Evolutionary conservation across 2,888 invertebrate genomes (phyloP).

Genomic region (Spodoptera littoralis): DNA sequence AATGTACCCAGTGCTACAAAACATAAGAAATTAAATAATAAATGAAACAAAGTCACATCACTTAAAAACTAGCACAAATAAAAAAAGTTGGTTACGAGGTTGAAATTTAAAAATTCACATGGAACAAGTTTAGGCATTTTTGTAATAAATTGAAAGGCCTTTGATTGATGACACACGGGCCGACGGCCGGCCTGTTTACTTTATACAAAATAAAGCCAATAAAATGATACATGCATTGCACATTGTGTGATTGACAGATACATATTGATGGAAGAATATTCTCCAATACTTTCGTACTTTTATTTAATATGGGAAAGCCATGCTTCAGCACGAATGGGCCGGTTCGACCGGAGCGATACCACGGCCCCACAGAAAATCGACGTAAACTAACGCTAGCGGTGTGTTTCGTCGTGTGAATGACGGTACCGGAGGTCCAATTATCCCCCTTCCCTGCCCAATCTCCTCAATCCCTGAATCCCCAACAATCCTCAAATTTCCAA

Average conservation of each 20-base stretch:
- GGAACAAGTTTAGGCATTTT: slow-evolving; percentile 68
- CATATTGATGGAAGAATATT: slow-evolving; percentile 52
- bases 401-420: too few species aligned
- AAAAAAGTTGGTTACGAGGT: slow-evolving; percentile 26
- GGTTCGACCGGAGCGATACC: too few species aligned
- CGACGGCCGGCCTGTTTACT: slow-evolving; percentile 48
- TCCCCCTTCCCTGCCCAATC: too few species aligned
- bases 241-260: slow-evolving; percentile 58
- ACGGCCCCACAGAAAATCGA: too few species aligned
- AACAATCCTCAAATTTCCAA: too few species aligned
- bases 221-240: slow-evolving; percentile 60
- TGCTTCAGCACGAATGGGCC: too few species aligned
- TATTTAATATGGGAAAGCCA: too few species aligned
- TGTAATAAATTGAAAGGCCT: slow-evolving; percentile 74
- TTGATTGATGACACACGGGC: slow-evolving; percentile 72
- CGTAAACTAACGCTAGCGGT: too few species aligned
- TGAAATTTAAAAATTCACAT: slow-evolving; percentile 58
- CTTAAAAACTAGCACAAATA: slow-evolving; percentile 16
- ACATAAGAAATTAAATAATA: too few species aligned
- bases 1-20: too few species aligned
- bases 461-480: too few species aligned
- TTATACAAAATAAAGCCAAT: slow-evolving; percentile 60
- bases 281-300: slow-evolving; percentile 20
- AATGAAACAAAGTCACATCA: slow-evolving; percentile 1
- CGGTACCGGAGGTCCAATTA: too few species aligned